Conservation (phyloP, 2,888 invertebrate species). For the Apodemia zela region DNA sequence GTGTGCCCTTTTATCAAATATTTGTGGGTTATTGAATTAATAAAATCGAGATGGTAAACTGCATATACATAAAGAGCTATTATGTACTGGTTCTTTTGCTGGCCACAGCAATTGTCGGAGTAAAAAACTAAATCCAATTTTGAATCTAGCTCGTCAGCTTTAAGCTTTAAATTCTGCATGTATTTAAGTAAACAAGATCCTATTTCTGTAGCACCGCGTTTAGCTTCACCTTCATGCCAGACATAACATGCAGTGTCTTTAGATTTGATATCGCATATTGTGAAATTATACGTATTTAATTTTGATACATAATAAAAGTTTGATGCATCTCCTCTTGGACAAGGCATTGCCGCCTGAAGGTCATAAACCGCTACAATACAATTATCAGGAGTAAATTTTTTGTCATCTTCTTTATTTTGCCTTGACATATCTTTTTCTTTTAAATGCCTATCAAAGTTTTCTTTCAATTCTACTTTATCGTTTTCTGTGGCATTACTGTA, state of each 20-base stretch:
- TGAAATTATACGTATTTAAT: constrained; percentile 5
- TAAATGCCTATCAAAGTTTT: constrained; percentile 1
- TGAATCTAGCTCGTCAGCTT: background rate
- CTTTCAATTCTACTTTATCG: constrained; percentile 6
- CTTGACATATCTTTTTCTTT: background rate
- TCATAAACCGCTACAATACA: background rate
- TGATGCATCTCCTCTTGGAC: background rate
- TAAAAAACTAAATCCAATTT: background rate
- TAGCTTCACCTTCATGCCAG: constrained; percentile 4
- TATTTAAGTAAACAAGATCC: background rate
- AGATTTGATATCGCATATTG: constrained; percentile 4
- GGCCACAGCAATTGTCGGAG: background rate
- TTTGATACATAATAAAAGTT: background rate
- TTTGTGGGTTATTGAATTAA: background rate
- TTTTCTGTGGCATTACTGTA: constrained; percentile 1
- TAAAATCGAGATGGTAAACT: no score
- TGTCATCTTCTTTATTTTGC: constrained; percentile 9
- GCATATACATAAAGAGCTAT: background rate
- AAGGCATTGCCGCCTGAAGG: constrained; percentile 11
- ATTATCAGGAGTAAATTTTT: constrained; percentile 9
- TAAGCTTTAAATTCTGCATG: background rate
- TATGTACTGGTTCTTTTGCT: background rate
- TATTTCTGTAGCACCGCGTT: background rate
- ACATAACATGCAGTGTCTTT: background rate
- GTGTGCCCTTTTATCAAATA: background rate